Base-by-base conservation (phyloP, 2,888 invertebrate species). In the Hartigia nigra region DNA sequence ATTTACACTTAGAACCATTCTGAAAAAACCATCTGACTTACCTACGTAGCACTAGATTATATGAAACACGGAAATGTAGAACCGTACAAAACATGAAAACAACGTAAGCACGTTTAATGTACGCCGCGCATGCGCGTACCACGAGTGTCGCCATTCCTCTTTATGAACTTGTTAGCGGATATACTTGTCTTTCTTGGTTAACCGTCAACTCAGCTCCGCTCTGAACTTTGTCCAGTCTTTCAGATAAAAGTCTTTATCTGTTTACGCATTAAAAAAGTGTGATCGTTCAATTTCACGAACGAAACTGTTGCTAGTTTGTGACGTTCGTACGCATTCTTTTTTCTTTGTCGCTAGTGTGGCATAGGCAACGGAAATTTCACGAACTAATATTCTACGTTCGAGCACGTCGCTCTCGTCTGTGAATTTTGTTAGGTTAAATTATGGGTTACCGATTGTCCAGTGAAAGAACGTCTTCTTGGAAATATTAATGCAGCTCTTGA, bases 181-280 rank as follows among this genome's bases (percentile, higher is more conserved):
- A 72, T 34, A 34, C 34, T 72, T 23, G 72, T 76, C 35, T 79
- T 37, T n/a, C 35, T 79, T 74, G 36, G 77, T 80, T 79, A 69
- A 70, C 70, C 79, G 77, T 76, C 37, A 75, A 78, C 78, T 74
- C 72, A 1, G 31, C 78, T 81, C 76, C 81, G 75, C 72, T 70
- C 78, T 84, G 85, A 85, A 85, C 84, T 86, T 86, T 86, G 84
- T 74, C 74, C 86, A 70, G 14, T 55, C 23, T 23, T 70, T 55
- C 76, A 81, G 85, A 86, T 86, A 86, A 86, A 81, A 70, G 77
- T 74, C 74, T 78, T 86, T 86, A 85, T 85, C 85, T 78, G 76
- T 69, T 72, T 72, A 32, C 32, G 72, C 32, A 14, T 72, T 31
- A 3, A 31, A 34, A 34, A 34, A 72, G 72, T 72, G 31, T 72